phyloP scores from a whole-genome alignment of 1,140 invertebrate genomes.

The Nomia melanderi region DNA sequence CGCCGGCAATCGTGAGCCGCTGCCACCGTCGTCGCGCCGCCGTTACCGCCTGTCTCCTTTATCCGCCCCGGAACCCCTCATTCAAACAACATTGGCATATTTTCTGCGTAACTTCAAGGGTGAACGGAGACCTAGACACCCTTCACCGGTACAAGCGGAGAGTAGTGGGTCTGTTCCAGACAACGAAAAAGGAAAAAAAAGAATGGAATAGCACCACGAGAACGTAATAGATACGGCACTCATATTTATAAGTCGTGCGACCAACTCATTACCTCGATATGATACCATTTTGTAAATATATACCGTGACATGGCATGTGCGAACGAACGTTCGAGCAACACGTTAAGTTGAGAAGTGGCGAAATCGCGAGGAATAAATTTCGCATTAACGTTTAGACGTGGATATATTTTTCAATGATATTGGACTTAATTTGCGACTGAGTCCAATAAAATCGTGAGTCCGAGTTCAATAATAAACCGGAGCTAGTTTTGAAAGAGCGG shows the following conservation, averaged over 20 bases:
- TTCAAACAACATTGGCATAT: slow-evolving; percentile 40
- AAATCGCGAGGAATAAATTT: neutral
- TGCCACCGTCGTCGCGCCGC: too few species aligned
- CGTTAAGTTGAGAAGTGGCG: neutral
- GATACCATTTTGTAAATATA: too few species aligned
- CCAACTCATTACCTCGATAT: too few species aligned
- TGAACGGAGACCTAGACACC: slow-evolving; percentile 15
- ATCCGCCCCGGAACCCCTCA: neutral
- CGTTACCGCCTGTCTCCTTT: neutral
- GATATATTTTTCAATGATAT: neutral
- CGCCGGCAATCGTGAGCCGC: slow-evolving; percentile 1
- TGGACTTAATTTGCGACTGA: neutral
- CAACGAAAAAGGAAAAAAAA: neutral
- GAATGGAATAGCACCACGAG: neutral
- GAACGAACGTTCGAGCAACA: neutral
- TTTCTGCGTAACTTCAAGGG: slow-evolving; percentile 21
- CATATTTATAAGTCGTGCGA: too few species aligned
- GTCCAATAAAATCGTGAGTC: neutral
- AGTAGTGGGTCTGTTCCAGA: too few species aligned
- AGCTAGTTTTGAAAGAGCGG: slow-evolving; percentile 41
- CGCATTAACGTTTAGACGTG: neutral
- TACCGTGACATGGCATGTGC: too few species aligned
- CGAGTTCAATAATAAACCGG: slow-evolving; percentile 35
- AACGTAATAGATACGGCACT: neutral
- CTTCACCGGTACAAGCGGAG: neutral